phyloP scores from a whole-genome alignment of 2,888 invertebrate species.

The Andrena chrysosceles region DNA sequence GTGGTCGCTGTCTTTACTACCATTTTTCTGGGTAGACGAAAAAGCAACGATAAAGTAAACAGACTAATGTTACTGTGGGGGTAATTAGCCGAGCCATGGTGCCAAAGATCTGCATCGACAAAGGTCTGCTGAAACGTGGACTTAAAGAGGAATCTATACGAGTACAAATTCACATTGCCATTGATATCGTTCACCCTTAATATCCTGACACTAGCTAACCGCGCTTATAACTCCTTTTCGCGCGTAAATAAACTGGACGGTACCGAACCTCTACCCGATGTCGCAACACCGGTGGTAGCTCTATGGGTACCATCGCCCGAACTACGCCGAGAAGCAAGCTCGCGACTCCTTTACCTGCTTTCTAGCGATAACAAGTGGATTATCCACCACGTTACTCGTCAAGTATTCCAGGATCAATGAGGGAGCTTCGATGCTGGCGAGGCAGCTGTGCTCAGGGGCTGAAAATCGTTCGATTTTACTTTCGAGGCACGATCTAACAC shows the following conservation, averaged over 20 bases:
- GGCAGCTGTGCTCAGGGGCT: background rate
- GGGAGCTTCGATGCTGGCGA: too few relatives aligned
- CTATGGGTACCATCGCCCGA: conserved; percentile 22
- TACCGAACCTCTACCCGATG: conserved; percentile 43
- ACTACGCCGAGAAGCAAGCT: conserved; percentile 20
- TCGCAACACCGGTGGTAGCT: conserved; percentile 37
- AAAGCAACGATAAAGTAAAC: background rate
- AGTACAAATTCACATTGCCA: background rate
- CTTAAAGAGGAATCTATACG: background rate
- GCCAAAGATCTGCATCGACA: background rate
- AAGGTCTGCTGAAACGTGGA: background rate
- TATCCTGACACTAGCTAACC: background rate
- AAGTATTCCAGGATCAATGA: too few relatives aligned
- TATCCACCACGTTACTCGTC: background rate
- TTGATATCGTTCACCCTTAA: conserved; percentile 16
- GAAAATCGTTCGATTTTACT: conserved; percentile 50
- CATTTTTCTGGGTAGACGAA: conserved; percentile 28
- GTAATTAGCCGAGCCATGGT: background rate
- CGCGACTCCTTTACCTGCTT: background rate
- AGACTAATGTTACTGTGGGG: background rate
- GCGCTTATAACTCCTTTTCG: conserved; percentile 26
- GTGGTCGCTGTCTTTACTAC: conserved; percentile 38
- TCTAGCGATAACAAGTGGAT: background rate
- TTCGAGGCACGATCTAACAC: conserved; percentile 61
- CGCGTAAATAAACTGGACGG: conserved; percentile 38